Conservation (phyloP, 2,888 invertebrate species). For the Oscheius sp. region DNA sequence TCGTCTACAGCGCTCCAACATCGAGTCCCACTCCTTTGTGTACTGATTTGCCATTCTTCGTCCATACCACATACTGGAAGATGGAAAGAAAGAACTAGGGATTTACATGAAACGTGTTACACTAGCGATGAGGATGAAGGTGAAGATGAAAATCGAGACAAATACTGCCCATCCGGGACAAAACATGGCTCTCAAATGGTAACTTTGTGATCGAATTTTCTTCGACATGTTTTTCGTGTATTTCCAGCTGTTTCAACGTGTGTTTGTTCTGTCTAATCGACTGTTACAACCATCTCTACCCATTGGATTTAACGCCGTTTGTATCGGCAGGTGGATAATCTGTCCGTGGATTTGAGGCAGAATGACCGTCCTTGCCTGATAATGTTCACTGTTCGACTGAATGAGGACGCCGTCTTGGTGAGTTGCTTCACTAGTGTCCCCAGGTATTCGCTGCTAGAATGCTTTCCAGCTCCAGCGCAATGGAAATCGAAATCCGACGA, state of each 20-base stretch:
- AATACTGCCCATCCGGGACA: conserved; percentile 12
- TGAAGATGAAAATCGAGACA: neutral
- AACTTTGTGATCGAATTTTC: neutral
- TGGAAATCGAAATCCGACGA: conserved; percentile 25
- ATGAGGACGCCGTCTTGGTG: conserved; percentile 10
- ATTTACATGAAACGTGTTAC: neutral
- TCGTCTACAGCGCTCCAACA: conserved; percentile 15
- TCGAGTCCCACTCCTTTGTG: conserved; percentile 7
- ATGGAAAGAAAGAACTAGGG: neutral
- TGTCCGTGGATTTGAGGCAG: too few species aligned
- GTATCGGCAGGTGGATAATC: too few species aligned
- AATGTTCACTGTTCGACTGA: conserved; percentile 17
- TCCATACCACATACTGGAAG: conserved; percentile 11
- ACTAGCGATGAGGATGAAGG: neutral
- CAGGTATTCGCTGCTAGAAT: neutral
- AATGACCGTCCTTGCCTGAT: too few species aligned
- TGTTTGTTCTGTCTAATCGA: too few species aligned
- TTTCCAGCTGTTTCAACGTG: too few species aligned
- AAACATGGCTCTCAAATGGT: too few species aligned
- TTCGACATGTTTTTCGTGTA: neutral
- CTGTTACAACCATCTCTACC: too few species aligned
- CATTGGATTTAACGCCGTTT: too few species aligned
- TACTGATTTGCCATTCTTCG: conserved; percentile 5
- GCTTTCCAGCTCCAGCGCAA: neutral
- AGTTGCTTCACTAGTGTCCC: neutral